Evolutionary conservation across 2,797 vertebrate species (phyloP).

Genomic region (Alectoris magna): DNA sequence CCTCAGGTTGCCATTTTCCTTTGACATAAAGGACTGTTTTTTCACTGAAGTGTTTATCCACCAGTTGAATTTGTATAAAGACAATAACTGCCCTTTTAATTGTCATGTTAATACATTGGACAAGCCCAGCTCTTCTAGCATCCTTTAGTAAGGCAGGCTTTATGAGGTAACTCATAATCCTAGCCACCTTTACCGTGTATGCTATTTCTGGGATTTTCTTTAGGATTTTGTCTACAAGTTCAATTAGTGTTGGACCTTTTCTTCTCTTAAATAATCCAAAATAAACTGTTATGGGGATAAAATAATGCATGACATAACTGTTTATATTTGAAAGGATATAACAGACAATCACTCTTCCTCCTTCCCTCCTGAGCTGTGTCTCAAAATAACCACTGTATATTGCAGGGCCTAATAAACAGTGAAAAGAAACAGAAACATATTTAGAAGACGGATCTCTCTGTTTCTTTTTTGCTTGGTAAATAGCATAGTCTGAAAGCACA

Average conservation of each 20-base stretch:
- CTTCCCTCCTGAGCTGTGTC: neutral
- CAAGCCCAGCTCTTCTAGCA: neutral
- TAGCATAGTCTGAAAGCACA: neutral
- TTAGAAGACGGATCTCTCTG: neutral
- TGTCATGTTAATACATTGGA: neutral
- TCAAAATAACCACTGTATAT: conserved; percentile 2
- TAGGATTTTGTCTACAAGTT: neutral
- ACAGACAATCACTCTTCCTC: neutral
- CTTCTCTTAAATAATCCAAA: neutral
- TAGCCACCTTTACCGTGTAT: neutral
- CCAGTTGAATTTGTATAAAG: neutral
- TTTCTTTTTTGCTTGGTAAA: neutral
- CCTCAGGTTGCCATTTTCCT: neutral
- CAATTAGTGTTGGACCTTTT: neutral
- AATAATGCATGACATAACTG: neutral
- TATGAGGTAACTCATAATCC: neutral
- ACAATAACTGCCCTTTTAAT: neutral
- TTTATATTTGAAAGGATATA: conserved; percentile 5
- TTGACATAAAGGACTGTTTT: neutral
- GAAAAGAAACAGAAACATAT: neutral
- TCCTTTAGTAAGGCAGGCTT: neutral
- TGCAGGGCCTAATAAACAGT: neutral
- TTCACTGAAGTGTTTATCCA: neutral
- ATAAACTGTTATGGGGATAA: neutral
- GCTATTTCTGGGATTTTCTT: neutral